Conservation (phyloP, 1,140 invertebrate genomes). For the Bradysia coprophila region DNA sequence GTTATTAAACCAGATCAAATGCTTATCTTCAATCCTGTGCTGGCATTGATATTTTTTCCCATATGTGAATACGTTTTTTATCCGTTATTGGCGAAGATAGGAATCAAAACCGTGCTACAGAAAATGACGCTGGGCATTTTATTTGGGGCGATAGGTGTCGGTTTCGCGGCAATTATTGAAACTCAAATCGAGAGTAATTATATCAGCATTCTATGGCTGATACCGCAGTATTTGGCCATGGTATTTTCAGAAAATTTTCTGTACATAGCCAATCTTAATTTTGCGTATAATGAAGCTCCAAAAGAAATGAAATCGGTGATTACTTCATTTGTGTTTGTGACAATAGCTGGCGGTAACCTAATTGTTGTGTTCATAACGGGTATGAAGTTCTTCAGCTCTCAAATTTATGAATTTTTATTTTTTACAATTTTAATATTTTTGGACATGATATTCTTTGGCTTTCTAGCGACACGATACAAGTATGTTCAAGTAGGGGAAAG, state of each 20-base stretch:
- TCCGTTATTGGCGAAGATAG: constrained; percentile 13
- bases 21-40: constrained; percentile 51
- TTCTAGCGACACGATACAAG: constrained; percentile 55
- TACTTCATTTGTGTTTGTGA: constrained; percentile 59
- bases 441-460: constrained; percentile 63
- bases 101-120: constrained; percentile 28
- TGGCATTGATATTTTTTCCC: constrained; percentile 54
- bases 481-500: no score
- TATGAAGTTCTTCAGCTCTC: constrained; percentile 39
- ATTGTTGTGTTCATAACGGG: constrained; percentile 60
- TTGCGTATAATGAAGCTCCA: constrained; percentile 36
- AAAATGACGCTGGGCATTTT: constrained; percentile 43
- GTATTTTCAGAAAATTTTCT: constrained; percentile 54
- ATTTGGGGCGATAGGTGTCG: constrained; percentile 43
- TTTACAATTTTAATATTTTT: constrained; percentile 71
- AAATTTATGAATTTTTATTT: constrained; percentile 68
- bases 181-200: constrained; percentile 35
- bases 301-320: constrained; percentile 57
- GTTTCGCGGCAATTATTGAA: constrained; percentile 46
- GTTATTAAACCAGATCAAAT: constrained; percentile 52
- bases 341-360: constrained; percentile 60
- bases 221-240: constrained; percentile 68
- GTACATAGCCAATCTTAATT: constrained; percentile 52
- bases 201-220: constrained; percentile 55
- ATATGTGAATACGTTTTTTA: constrained; percentile 36